phyloP scores from a whole-genome alignment of 2,113 vertebrate species.

The Cinclus mexicanus region DNA sequence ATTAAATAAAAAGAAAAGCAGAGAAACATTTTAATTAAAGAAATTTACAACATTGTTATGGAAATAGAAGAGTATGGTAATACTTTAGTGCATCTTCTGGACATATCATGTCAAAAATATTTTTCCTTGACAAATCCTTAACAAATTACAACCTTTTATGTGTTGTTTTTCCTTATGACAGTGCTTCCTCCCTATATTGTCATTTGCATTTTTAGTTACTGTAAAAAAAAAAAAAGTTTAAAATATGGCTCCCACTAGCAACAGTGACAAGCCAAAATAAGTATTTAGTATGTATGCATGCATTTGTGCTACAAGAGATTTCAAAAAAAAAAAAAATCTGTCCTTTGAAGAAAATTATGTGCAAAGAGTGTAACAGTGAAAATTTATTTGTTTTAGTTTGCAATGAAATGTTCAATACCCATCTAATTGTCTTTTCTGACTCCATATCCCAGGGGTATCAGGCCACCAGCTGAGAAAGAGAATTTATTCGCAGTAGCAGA shows the following conservation, averaged over 20 bases:
- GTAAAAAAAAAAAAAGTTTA: not conserved
- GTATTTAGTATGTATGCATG: not conserved
- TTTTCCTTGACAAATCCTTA: not conserved
- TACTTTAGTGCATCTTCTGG: not conserved
- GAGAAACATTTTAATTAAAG: not conserved
- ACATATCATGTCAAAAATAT: not conserved
- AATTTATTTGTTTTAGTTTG: not conserved
- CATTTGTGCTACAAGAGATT: not conserved
- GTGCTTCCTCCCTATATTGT: not conserved
- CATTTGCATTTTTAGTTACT: not conserved
- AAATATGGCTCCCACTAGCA: not conserved
- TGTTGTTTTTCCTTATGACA: not conserved
- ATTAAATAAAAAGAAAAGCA: not conserved
- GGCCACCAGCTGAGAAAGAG: not conserved
- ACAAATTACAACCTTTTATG: not conserved
- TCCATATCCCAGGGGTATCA: not conserved
- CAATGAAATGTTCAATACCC: slow-evolving; percentile 17
- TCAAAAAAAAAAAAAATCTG: not conserved
- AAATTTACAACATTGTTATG: not conserved
- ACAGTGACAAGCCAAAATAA: not conserved
- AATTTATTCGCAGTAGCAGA: not conserved
- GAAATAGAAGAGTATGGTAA: not conserved
- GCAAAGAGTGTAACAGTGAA: not conserved
- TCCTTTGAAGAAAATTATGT: not conserved
- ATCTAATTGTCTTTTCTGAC: slow-evolving; percentile 15